phyloP scores from a whole-genome alignment of 1,140 invertebrate species.

The Myzus persicae region DNA sequence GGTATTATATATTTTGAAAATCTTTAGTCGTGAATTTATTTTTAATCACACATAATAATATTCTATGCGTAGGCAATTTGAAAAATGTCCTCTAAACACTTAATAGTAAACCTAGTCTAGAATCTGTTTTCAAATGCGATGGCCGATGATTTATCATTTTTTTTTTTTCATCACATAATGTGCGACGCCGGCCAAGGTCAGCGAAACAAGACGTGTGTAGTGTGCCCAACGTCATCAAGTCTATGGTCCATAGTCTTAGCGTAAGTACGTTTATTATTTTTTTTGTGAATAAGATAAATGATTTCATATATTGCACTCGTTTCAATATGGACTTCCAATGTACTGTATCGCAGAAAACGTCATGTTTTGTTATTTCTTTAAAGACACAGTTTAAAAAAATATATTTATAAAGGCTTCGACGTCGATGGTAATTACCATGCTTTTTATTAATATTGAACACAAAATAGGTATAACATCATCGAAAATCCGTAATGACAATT shows the following conservation, averaged over 20 bases:
- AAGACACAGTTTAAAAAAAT: background rate
- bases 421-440: background rate
- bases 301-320: background rate
- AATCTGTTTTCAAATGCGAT: background rate
- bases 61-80: background rate
- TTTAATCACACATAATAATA: background rate
- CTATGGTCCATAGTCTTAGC: background rate
- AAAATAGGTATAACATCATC: background rate
- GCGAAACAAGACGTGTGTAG: background rate
- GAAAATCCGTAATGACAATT: background rate
- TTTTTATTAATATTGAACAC: background rate
- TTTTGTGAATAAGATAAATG: background rate
- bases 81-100: background rate
- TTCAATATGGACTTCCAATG: background rate
- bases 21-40: background rate
- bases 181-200: background rate
- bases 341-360: background rate
- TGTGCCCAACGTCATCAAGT: background rate
- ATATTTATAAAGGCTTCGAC: background rate
- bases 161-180: background rate
- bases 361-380: background rate
- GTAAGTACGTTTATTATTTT: background rate
- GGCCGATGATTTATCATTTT: background rate
- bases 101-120: background rate
- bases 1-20: background rate